Evolutionary conservation across 2,888 invertebrate species (phyloP).

Genomic region (Morpho helenor): DNA sequence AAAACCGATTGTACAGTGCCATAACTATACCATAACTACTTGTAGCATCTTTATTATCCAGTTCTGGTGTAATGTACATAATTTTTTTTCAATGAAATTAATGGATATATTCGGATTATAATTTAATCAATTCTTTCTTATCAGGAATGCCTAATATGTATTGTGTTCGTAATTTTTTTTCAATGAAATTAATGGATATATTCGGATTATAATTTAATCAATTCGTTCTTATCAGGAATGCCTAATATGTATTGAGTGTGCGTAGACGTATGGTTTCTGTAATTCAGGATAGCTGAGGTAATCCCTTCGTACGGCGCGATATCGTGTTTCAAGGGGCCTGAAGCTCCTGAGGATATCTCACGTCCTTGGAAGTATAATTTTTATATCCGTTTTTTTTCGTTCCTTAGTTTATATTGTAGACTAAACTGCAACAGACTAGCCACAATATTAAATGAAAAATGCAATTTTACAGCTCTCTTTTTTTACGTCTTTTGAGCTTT

Average conservation of each 20-base stretch:
- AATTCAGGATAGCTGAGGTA: conserved; percentile 69
- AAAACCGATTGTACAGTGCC: too few species aligned
- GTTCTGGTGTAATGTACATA: too few species aligned
- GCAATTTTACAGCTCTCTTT: too few species aligned
- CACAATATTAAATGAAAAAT: too few species aligned
- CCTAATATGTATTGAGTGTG: conserved; percentile 63
- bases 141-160: conserved; percentile 64
- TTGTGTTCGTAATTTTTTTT: conserved; percentile 41
- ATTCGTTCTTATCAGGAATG: conserved; percentile 64
- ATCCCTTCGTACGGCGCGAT: conserved; percentile 63
- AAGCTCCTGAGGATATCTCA: conserved; percentile 42
- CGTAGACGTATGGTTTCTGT: conserved; percentile 72
- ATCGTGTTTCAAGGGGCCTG: conserved; percentile 62
- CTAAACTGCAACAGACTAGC: too few species aligned
- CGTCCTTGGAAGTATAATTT: conserved; percentile 32
- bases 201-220: conserved; percentile 62
- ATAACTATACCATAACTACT: too few species aligned
- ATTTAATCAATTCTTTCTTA: conserved; percentile 68
- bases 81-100: neutral
- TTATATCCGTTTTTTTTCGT: too few species aligned
- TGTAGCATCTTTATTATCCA: too few species aligned
- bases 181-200: conserved; percentile 36
- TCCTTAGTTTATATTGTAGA: too few species aligned
- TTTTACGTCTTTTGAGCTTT: too few species aligned
- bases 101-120: conserved; percentile 54